Conservation (phyloP, 2,113 vertebrate genomes). For the Paramormyrops kingsleyae region DNA sequence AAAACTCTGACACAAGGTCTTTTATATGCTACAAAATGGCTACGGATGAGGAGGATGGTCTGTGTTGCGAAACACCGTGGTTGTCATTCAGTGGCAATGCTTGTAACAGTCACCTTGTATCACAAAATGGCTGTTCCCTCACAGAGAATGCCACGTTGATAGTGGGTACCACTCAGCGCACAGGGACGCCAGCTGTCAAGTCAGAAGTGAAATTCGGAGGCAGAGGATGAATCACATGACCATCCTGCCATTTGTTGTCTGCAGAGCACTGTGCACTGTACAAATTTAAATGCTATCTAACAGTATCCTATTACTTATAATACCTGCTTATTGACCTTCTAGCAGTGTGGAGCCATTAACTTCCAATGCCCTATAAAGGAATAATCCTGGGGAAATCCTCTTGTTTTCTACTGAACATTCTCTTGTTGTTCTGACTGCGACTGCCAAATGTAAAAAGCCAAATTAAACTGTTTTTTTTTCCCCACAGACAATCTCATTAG, state of each 20-base stretch:
- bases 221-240: neutral
- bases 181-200: neutral
- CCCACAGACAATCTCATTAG: conserved; percentile 3
- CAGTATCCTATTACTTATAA: neutral
- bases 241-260: neutral
- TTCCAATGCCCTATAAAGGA: neutral
- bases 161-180: neutral
- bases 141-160: neutral
- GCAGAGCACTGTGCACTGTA: neutral
- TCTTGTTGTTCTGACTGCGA: neutral
- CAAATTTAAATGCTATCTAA: neutral
- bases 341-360: neutral
- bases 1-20: neutral
- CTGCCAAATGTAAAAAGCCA: neutral
- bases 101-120: neutral
- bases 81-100: neutral
- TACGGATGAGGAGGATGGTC: neutral
- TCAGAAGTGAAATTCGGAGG: neutral
- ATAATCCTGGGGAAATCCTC: neutral
- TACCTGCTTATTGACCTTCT: neutral
- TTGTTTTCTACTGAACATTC: neutral
- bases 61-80: neutral
- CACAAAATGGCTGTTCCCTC: conserved; percentile 4
- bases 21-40: neutral
- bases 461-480: neutral